Evolutionary conservation across 2,113 vertebrate genomes (phyloP).

Genomic region (Setophaga petechia): DNA sequence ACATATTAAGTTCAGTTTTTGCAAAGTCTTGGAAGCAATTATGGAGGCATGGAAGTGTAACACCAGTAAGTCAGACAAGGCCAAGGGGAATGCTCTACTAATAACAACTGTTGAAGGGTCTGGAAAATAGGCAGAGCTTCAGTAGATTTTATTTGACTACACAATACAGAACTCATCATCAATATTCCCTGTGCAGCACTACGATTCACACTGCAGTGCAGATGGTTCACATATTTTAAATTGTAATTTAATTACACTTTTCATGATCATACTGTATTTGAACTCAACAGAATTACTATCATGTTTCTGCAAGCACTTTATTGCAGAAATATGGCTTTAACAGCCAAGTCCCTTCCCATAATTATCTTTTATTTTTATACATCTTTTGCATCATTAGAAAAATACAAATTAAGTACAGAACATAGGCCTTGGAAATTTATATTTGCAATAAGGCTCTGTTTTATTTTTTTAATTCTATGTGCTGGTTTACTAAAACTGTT

Average conservation of each 20-base stretch:
- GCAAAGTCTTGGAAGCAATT: not conserved
- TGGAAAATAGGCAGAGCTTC: not conserved
- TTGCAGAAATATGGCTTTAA: not conserved
- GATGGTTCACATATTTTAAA: conserved; percentile 52
- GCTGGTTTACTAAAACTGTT: not conserved
- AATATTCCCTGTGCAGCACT: conserved; percentile 12
- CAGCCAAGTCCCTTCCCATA: not conserved
- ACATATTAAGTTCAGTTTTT: not conserved
- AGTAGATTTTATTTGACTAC: not conserved
- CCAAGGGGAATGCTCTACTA: not conserved
- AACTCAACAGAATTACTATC: not conserved
- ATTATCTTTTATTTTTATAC: not conserved
- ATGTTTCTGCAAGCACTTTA: conserved; percentile 3
- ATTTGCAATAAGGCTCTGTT: not conserved
- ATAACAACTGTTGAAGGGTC: not conserved
- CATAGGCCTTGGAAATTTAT: not conserved
- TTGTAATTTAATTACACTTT: conserved; percentile 28
- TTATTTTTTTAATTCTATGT: not conserved
- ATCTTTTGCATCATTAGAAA: not conserved
- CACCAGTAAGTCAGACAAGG: not conserved
- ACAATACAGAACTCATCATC: not conserved
- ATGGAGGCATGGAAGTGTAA: not conserved
- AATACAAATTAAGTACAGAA: not conserved
- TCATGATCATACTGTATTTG: not conserved
- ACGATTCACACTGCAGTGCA: not conserved